Evolutionary conservation across 2,113 vertebrate genomes (phyloP).

Genomic region (Parotia lawesii): DNA sequence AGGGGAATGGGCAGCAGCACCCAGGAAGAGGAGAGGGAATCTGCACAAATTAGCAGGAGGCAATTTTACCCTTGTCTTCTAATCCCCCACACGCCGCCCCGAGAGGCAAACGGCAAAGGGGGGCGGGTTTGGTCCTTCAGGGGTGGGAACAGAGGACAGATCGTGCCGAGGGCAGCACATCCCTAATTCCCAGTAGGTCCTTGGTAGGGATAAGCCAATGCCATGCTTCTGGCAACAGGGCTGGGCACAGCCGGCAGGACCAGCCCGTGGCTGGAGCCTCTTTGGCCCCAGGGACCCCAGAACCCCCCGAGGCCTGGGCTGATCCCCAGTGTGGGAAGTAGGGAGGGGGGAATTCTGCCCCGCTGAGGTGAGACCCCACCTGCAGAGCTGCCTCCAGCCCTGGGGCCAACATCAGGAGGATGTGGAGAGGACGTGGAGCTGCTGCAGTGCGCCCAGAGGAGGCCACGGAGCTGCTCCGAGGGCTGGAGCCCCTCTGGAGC

Average conservation of each 20-base stretch:
- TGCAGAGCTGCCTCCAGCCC: neutral
- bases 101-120: neutral
- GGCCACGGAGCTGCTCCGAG: fast-evolving
- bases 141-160: neutral
- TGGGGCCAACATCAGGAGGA: neutral
- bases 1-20: fast-evolving
- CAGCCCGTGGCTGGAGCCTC: neutral
- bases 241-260: fast-evolving
- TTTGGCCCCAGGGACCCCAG: fast-evolving
- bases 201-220: neutral
- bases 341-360: neutral
- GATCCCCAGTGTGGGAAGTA: fast-evolving
- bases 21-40: neutral
- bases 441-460: neutral
- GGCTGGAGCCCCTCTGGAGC: neutral
- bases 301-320: neutral
- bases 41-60: neutral
- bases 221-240: neutral
- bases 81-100: fast-evolving
- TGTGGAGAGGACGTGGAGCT: fast-evolving
- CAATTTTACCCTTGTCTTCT: neutral
- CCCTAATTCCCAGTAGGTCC: neutral
- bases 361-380: neutral
- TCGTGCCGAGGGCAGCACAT: fast-evolving
- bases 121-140: neutral